Base-by-base conservation (phyloP, 2,888 invertebrate genomes). In the Troides helena region DNA sequence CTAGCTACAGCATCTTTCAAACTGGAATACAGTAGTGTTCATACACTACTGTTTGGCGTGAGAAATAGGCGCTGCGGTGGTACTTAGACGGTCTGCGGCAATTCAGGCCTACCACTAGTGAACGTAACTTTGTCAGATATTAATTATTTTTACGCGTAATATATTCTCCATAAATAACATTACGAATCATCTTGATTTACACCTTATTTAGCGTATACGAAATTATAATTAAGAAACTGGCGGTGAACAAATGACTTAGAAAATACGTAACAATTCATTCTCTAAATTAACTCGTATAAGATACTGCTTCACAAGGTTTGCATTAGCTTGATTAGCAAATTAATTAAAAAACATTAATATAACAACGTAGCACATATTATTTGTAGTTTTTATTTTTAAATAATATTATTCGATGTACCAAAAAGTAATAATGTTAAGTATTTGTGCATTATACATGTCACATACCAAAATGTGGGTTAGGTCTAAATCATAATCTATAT, bases 171-270 rank as follows among this genome's bases (percentile, higher is more conserved):
- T 57, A 57, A 57, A 57, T 57, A 57, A 61, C 60, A 61, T 61
- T 36, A 6, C 46, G 61, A 18, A 17, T 39, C 53, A 36, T 18
- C 12, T 57, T 58, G 21, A 68, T 62, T 68, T 62, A 68, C 39
- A n/a, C 58, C 67, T 68, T 46, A 62, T 62, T 58, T 39, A 62
- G n/a, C 14, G 25, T 46, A 43, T 58, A 57, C 62, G 25, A 65
- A 65, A 46, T 60, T 66, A 58, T 62, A 68, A 67, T 67, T 62
- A 68, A 62, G 62, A 46, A 68, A 68, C 46, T 58, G 67, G 12
- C 58, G 30, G 58, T 62, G 43, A 68, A 62, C 30, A 68, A 62
- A 62, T 62, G 46, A 43, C 43, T 23, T 17, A n/a, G 67, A 23
- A 62, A 39, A 53, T n/a, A 67, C 56, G 21, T 30, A 62, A 62